These are phyloP conservation scores for Phortica variegata DNA, from an alignment of 1,140 invertebrate genomes.

Conservation along the genomic window DNA sequence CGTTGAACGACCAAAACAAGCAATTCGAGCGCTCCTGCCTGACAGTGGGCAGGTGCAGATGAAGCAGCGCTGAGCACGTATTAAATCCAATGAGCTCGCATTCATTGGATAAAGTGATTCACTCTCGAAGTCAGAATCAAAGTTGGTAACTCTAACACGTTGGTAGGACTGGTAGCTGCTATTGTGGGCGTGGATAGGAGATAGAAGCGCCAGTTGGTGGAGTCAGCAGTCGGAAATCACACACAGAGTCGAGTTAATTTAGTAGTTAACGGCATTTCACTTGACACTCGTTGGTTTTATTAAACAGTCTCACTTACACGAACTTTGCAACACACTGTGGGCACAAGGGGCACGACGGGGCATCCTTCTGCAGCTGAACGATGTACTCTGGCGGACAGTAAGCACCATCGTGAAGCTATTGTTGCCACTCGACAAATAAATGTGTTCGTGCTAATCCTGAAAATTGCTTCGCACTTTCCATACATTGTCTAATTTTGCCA, in stretches of 20 bases:
- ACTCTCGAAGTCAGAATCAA: slow-evolving; percentile 15
- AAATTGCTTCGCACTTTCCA: slow-evolving; percentile 2
- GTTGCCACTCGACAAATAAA: too few species aligned
- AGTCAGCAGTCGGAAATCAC: not conserved
- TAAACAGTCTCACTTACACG: slow-evolving; percentile 6
- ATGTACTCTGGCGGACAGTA: too few species aligned
- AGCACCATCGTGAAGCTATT: too few species aligned
- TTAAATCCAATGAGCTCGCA: slow-evolving; percentile 40
- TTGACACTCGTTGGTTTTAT: slow-evolving; percentile 20
- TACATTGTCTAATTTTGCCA: slow-evolving; percentile 3
- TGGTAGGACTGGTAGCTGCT: too few species aligned
- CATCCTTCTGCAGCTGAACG: not conserved
- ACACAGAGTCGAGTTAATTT: slow-evolving; percentile 21
- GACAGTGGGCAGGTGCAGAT: slow-evolving; percentile 10
- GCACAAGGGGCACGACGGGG: not conserved
- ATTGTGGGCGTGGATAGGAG: too few species aligned
- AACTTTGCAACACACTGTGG: not conserved
- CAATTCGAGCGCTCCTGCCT: not conserved
- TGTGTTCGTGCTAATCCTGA: slow-evolving; percentile 8
- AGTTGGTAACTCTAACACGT: not conserved
- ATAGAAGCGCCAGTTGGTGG: too few species aligned
- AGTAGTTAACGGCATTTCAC: slow-evolving; percentile 18
- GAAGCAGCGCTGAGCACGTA: slow-evolving; percentile 26
- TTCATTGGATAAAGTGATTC: slow-evolving; percentile 39
- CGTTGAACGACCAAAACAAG: slow-evolving; percentile 17